These are phyloP conservation scores for Hippopotamyrus pictus DNA, from an alignment of 2,797 vertebrate genomes.

Conservation along the genomic window DNA sequence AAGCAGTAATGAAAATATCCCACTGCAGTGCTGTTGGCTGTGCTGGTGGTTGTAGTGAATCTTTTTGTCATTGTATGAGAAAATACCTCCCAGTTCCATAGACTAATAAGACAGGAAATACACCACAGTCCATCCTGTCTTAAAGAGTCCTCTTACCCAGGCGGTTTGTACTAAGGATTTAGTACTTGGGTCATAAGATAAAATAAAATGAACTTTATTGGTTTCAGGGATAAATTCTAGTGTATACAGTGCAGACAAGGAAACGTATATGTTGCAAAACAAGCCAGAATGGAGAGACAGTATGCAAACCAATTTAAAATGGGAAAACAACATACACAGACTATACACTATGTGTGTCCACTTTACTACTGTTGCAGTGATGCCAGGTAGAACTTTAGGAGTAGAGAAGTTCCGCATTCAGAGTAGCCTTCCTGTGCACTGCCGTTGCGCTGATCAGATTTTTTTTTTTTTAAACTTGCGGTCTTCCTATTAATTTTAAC, in stretches of 20 bases:
- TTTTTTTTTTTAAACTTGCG: neutral
- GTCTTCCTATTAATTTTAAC: neutral
- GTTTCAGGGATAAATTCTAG: neutral
- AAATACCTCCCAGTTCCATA: neutral
- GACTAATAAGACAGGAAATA: neutral
- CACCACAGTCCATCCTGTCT: neutral
- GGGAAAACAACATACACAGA: neutral
- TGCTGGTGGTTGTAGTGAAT: neutral
- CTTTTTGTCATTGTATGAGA: neutral
- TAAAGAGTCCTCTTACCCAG: neutral
- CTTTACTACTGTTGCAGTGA: neutral
- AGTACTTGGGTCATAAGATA: neutral
- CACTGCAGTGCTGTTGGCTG: neutral
- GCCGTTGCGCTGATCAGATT: neutral
- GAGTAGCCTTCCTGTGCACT: neutral
- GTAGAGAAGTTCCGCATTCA: neutral
- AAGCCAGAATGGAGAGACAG: neutral
- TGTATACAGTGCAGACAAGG: neutral
- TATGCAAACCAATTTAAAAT: neutral
- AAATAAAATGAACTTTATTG: neutral
- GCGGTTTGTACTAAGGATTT: neutral
- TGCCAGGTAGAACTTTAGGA: neutral
- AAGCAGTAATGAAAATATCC: neutral
- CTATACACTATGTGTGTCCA: neutral
- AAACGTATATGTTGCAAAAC: neutral